A percentile compares a stretch with the other conserved stretches of the same genome.
Evolutionary conservation across 2,113 vertebrate species (phyloP).

Genomic region (Lophius piscatorius): DNA sequence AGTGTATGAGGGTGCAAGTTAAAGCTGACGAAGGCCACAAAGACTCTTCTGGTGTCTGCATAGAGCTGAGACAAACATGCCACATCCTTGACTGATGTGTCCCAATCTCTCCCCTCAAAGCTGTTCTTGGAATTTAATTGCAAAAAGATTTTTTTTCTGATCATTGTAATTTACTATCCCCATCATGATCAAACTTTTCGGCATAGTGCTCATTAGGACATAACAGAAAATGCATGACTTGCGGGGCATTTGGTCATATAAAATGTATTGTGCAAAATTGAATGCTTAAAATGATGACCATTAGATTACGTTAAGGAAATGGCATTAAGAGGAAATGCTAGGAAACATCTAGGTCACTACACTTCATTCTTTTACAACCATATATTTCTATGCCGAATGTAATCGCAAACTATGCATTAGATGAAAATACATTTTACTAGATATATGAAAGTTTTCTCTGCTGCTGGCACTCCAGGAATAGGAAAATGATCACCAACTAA

Average conservation of each 20-base stretch:
- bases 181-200: not conserved
- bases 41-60: constrained; percentile 27
- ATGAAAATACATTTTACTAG: not conserved
- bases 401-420: not conserved
- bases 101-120: constrained; percentile 6
- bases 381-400: not conserved
- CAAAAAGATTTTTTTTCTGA: no score
- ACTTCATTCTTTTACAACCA: no score
- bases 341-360: not conserved
- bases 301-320: not conserved
- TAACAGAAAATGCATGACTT: no score
- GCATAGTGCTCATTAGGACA: not conserved
- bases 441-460: no score
- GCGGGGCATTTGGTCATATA: not conserved
- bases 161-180: no score
- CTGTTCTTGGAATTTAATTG: not conserved
- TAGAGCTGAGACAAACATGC: constrained; percentile 31
- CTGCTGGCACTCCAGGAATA: no score
- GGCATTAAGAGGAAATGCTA: not conserved
- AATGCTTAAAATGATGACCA: not conserved
- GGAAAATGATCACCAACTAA: no score
- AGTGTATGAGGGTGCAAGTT: constrained; percentile 50
- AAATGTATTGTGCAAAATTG: not conserved
- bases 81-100: constrained; percentile 34
- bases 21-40: constrained; percentile 49